A percentile compares a stretch with the other conserved stretches of the same genome.
These are phyloP conservation scores for Galaxias olidus DNA, from an alignment of 2,797 vertebrate species.

Conservation along the genomic window DNA sequence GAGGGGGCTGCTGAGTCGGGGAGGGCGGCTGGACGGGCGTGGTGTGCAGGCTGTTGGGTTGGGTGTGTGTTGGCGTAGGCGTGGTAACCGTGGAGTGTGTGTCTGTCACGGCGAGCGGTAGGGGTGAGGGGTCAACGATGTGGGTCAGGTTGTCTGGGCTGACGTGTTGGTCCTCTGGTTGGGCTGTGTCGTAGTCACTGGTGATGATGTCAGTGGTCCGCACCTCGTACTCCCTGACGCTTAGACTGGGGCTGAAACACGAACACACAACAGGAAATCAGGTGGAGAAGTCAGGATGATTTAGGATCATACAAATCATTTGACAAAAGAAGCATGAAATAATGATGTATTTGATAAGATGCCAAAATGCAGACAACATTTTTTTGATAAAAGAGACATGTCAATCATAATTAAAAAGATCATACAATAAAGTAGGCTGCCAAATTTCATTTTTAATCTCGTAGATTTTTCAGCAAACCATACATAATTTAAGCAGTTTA, in stretches of 20 bases:
- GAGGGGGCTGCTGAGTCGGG: conserved; percentile 8
- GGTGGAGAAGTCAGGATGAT: not conserved
- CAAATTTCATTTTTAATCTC: no score
- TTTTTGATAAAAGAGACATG: no score
- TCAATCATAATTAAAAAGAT: no score
- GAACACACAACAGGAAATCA: conserved; percentile 28
- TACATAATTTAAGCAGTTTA: no score
- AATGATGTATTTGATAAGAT: no score
- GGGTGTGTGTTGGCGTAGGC: conserved; percentile 22
- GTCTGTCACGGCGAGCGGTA: conserved; percentile 14
- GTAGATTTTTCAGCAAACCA: no score
- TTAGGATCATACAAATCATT: no score
- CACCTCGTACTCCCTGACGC: conserved; percentile 63
- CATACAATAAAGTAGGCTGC: no score
- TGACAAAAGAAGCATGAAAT: no score
- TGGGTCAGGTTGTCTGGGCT: no score
- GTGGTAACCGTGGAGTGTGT: not conserved
- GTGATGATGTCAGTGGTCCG: conserved; percentile 69
- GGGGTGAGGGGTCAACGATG: no score
- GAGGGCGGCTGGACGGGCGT: conserved; percentile 23
- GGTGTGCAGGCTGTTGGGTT: conserved; percentile 37
- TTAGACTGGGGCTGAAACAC: conserved; percentile 59
- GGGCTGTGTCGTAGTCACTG: conserved; percentile 53
- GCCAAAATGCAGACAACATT: no score
- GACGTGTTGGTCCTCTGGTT: conserved; percentile 17